These are phyloP conservation scores for Crambe crambe DNA, from an alignment of 37 sponge, comb jelly and placozoan species.

Conservation along the genomic window DNA sequence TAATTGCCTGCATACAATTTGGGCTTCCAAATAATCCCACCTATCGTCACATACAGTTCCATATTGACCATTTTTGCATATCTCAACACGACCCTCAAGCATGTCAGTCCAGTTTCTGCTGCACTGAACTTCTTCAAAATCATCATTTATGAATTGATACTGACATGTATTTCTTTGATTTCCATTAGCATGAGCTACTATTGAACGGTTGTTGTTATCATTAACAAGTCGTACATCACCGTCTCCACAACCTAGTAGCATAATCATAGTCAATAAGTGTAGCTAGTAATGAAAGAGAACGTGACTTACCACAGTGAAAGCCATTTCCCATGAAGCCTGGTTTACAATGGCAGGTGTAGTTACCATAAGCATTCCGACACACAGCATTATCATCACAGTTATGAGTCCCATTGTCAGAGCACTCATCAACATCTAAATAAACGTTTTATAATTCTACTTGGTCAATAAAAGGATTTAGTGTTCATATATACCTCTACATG, in stretches of 20 bases:
- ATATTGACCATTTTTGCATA: constrained; percentile 11
- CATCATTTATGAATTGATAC: not conserved
- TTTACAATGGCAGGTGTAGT: constrained; percentile 12
- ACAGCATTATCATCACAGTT: not conserved
- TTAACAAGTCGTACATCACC: not conserved
- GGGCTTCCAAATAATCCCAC: constrained; percentile 23
- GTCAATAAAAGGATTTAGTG: too few relatives aligned
- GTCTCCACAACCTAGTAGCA: not conserved
- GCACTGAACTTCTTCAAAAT: not conserved
- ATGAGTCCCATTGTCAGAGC: not conserved
- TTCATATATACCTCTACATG: not conserved
- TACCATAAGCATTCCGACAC: constrained; percentile 29
- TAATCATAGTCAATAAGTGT: not conserved
- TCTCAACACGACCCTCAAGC: constrained; percentile 12
- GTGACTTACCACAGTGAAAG: not conserved
- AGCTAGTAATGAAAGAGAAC: not conserved
- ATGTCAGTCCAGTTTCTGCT: not conserved
- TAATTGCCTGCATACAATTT: constrained; percentile 16
- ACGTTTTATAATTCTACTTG: not conserved
- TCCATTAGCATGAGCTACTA: not conserved
- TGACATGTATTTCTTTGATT: not conserved
- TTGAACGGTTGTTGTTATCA: not conserved
- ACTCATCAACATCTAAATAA: not conserved
- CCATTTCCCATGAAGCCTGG: constrained; percentile 26
- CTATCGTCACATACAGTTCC: constrained; percentile 32